phyloP scores from a whole-genome alignment of 1,140 invertebrate species.

The Kradibia gibbosae region DNA sequence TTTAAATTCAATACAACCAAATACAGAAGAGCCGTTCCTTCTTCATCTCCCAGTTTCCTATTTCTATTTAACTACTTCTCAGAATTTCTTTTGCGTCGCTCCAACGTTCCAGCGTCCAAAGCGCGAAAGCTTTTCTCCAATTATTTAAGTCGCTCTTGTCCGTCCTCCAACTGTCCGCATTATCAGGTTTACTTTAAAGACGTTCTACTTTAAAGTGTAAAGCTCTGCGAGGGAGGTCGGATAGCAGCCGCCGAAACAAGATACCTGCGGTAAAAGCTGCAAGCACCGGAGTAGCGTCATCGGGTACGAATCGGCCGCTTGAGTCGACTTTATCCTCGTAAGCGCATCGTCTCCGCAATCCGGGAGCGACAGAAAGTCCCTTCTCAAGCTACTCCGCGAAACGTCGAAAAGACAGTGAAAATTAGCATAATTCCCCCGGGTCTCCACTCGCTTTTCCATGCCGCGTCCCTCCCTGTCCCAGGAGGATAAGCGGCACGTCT shows the following conservation, averaged over 20 bases:
- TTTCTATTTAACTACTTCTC: neutral
- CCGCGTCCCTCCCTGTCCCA: neutral
- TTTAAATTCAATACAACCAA: constrained; percentile 1
- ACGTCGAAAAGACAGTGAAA: neutral
- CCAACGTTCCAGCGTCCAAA: too few relatives aligned
- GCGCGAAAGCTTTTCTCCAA: too few relatives aligned
- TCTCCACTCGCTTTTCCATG: neutral
- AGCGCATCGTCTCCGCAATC: neutral
- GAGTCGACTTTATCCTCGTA: neutral
- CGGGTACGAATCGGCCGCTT: too few relatives aligned
- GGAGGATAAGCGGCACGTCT: neutral
- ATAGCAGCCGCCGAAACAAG: neutral
- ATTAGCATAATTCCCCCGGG: neutral
- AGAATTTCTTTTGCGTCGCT: neutral
- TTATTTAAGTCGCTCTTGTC: too few relatives aligned
- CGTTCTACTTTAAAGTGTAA: too few relatives aligned
- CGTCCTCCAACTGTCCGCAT: too few relatives aligned
- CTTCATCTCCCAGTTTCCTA: neutral
- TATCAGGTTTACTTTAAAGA: too few relatives aligned
- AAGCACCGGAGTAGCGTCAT: too few relatives aligned
- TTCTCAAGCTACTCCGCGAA: neutral
- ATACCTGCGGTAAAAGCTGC: neutral
- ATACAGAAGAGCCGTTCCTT: neutral
- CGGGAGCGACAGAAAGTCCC: neutral
- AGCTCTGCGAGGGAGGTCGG: too few relatives aligned